Evolutionary conservation across 2,797 vertebrate genomes (phyloP), one percentile per base, ranked within the genome.

Genomic region (Gadopsis bispinosus): DNA sequence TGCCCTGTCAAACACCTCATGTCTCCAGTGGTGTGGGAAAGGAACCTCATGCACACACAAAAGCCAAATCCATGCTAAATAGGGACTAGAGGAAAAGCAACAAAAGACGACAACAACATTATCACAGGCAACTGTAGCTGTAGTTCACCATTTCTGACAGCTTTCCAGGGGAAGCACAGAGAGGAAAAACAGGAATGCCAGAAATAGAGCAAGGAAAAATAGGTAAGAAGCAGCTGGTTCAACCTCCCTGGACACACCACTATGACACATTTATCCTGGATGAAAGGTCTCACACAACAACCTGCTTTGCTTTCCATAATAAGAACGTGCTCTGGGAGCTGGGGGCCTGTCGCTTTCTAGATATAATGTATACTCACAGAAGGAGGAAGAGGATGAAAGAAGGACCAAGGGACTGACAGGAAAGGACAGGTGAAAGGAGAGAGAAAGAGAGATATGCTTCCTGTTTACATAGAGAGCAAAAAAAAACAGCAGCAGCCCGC

Each of bases 381-480:
- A 72, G 59, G 73, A 76, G 64, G 55, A 41, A 37, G 39, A 77
- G 75, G 78, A 70, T 59, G 48, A 83, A 73, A 68, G 19, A 56
- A 39, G 62, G 45, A 87, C 77, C 70, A 61, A 77, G 70, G 63
- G 74, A 85, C 67, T 3, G 47, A 69, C 33, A 74, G 66, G 81
- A 81, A 66, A 77, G 47, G 62, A 80, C 54, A 87, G 78, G 85
- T 83, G 59, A 83, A 78, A 88, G 81, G 71, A 88, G 58, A 53
- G 61, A 73, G 70, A 80, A 58, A 89, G 51, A 83, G 73, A 82
- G 82, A 92, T 75, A 77, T 85, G 86, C 82, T 89, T 93, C 91
- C 88, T 94, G 92, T 94, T 94, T 92, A 94, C 77, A 75, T 63
- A 72, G 53, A 87, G 84, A 89, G 87, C 68, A 84, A 90, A 89